Evolutionary conservation across 2,888 invertebrate species (phyloP).

Genomic region (Phortica okadai): DNA sequence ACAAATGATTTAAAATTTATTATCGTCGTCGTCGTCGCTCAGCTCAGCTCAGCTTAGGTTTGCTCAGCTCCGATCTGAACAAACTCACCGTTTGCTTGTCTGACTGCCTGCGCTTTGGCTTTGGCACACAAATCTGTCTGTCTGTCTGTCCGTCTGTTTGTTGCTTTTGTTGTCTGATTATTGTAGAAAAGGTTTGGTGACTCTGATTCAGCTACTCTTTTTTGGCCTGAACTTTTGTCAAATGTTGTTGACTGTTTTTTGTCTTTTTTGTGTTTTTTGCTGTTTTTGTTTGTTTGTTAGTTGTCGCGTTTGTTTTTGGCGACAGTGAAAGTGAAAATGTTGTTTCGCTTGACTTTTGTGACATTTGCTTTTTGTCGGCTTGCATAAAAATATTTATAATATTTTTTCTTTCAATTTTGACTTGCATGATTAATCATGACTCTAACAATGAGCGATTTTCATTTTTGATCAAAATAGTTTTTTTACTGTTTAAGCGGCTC

Average conservation of each 20-base stretch:
- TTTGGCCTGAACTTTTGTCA: neutral
- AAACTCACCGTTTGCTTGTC: neutral
- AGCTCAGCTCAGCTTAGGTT: neutral
- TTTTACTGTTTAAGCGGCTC: too few relatives aligned
- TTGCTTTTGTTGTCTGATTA: neutral
- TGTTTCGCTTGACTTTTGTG: conserved; percentile 36
- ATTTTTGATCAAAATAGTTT: too few relatives aligned
- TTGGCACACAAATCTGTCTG: neutral
- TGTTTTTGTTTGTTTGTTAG: neutral
- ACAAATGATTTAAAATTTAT: conserved; percentile 67
- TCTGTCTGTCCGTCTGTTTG: neutral
- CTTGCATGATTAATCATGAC: conserved; percentile 56
- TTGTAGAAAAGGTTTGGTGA: neutral
- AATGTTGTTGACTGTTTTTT: neutral
- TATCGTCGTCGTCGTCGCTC: conserved; percentile 25
- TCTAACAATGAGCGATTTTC: conserved; percentile 6
- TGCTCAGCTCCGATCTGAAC: neutral
- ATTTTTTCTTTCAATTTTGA: conserved; percentile 13
- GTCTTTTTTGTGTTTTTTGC: neutral
- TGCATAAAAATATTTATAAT: conserved; percentile 18
- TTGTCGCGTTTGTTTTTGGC: conserved; percentile 13
- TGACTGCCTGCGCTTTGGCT: neutral
- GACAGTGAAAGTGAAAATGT: conserved; percentile 36
- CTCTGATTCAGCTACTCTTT: conserved; percentile 3
- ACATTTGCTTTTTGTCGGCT: conserved; percentile 24